A percentile compares a stretch with the other conserved stretches of the same genome.
Evolutionary conservation across 1,140 invertebrate genomes (phyloP).

Genomic region (Euura saliciscinereae): DNA sequence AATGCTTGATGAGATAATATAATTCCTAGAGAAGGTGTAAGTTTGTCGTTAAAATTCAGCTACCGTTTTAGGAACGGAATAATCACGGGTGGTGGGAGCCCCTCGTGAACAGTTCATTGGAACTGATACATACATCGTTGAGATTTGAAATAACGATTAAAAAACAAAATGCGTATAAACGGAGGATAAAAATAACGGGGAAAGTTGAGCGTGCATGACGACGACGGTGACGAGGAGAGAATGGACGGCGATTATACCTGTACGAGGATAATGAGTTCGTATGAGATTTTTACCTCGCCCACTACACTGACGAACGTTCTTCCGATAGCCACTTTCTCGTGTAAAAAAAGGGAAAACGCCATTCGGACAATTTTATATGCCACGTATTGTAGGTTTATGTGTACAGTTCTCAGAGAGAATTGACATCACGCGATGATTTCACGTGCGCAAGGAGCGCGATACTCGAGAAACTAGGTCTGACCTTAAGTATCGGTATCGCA

Average conservation of each 20-base stretch:
- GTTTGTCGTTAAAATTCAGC: background rate
- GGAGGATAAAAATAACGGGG: background rate
- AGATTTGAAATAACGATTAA: no score
- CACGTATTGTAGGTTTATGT: background rate
- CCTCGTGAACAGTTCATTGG: no score
- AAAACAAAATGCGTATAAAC: background rate
- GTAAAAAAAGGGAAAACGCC: background rate
- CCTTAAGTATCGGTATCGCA: background rate
- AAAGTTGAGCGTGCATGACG: background rate
- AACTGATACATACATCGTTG: no score
- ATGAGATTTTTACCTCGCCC: background rate
- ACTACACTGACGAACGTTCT: background rate
- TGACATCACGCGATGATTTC: slow-evolving; percentile 4
- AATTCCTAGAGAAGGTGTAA: background rate
- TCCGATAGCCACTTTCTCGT: background rate
- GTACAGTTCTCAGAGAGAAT: background rate
- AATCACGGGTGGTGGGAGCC: background rate
- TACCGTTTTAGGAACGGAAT: background rate
- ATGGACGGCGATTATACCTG: background rate
- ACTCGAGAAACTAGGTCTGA: slow-evolving; percentile 13
- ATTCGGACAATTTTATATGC: no score
- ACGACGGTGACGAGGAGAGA: background rate
- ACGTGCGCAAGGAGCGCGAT: background rate
- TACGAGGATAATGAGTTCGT: background rate
- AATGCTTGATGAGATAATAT: background rate